Conservation (phyloP, 2,113 vertebrate genomes). For the Leucopternis melanops region DNA sequence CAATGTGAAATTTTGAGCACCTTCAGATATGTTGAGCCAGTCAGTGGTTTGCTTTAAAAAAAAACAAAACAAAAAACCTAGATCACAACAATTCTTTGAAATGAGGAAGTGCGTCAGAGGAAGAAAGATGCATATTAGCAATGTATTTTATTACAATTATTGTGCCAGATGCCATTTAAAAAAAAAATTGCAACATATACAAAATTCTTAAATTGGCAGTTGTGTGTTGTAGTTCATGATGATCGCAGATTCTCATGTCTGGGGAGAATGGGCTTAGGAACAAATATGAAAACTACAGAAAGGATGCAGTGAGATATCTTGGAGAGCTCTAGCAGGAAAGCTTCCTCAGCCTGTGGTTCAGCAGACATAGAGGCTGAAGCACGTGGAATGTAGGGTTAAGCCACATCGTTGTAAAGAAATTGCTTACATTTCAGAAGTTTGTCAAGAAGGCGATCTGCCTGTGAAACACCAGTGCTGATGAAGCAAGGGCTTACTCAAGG, state of each 20-base stretch:
- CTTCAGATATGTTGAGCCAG: not conserved
- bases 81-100: not conserved
- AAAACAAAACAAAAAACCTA: too few relatives aligned
- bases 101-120: not conserved
- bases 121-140: not conserved
- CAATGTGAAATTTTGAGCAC: not conserved
- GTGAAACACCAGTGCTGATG: not conserved
- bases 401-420: not conserved
- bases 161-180: not conserved
- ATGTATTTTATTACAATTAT: not conserved
- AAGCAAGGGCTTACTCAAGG: not conserved
- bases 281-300: not conserved
- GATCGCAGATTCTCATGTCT: not conserved
- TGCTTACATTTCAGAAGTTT: not conserved
- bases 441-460: not conserved
- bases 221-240: not conserved
- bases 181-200: not conserved
- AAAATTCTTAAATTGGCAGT: not conserved
- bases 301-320: not conserved
- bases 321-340: not conserved
- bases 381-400: not conserved
- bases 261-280: not conserved
- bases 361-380: not conserved
- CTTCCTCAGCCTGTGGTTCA: not conserved
- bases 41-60: not conserved